Percentiles rank a stretch among this genome's conserved stretches.
Conservation (phyloP, 1,140 invertebrate genomes). For the Philopotamus ludificatus region DNA sequence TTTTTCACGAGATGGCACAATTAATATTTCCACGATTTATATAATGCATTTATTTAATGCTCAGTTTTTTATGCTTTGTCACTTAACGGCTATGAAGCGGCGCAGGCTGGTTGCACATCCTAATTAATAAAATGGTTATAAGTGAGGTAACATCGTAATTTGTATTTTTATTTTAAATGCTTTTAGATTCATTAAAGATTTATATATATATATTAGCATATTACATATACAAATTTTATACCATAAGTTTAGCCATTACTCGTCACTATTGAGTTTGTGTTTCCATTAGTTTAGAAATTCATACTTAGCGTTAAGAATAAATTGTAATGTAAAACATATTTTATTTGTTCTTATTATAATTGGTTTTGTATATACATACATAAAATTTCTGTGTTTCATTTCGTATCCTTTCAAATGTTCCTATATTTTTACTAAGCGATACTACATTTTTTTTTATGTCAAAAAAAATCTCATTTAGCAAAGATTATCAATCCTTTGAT, state of each 20-base stretch:
- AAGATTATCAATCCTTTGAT: no score
- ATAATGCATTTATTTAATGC: no score
- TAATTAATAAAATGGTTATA: background rate
- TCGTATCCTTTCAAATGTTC: no score
- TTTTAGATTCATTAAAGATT: background rate
- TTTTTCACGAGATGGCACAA: no score
- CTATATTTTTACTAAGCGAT: no score
- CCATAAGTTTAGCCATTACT: conserved; percentile 16
- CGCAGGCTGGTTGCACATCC: background rate
- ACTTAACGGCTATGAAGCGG: background rate
- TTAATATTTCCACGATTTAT: no score
- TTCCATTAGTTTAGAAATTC: conserved; percentile 39
- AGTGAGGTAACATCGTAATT: background rate
- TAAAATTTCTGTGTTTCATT: no score
- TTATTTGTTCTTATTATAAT: conserved; percentile 42
- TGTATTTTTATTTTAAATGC: conserved; percentile 16
- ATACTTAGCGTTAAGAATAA: conserved; percentile 38
- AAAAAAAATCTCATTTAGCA: no score
- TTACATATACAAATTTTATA: conserved; percentile 16
- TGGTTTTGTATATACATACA: conserved; percentile 41
- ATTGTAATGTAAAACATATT: conserved; percentile 32
- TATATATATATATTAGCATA: conserved; percentile 24
- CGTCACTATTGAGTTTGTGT: conserved; percentile 36
- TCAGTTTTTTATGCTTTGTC: background rate
- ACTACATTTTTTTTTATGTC: no score